Evolutionary conservation across 2,888 invertebrate genomes (phyloP), one percentile per base, ranked within the genome.

Genomic region (Rhimphoctona megacephalus): DNA sequence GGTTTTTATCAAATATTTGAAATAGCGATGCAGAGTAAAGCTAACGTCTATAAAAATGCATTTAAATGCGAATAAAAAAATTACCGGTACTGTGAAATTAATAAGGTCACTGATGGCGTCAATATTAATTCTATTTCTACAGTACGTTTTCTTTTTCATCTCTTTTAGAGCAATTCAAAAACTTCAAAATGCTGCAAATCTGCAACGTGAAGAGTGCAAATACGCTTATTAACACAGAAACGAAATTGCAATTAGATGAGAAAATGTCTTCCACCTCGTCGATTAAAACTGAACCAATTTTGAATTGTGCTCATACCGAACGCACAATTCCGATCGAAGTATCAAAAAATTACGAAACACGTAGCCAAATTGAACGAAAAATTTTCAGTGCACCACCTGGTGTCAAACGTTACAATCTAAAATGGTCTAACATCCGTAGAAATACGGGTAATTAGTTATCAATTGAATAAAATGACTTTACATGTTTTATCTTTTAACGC

Each of bases 331-430:
- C 46, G 22, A 61, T 67, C 25, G 67, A 9, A 57, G n/a, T 54
- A 17, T 49, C 74, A 25, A 11, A 64, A 66, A 70, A 30, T 33
- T 77, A 78, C 52, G 33, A 66, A 57, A 84, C 64, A 74, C 49
- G 39, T 78, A 64, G 73, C 54, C 39, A 81, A 54, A 64, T 73
- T 61, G 83, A 83, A 0, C 70, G 73, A 49, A 66, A 80, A 43
- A 87, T 91, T 64, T 92, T 92, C 57, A 88, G 72, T 46, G 92
- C 92, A 14, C 92, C 92, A 3, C 84, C 89, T 6, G 92, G 92
- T 19, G 92, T 92, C 25, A 92, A 88, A 79, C 90, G 92, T 43
- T 92, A 91, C 85, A 90, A 90, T 43, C 90, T 92, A 57, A 90
- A 88, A 57, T 92, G 92, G 3, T 91, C 92, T 5, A 87, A 90